phyloP scores from a whole-genome alignment of 2,888 invertebrate genomes.

The Philereme vetulata region DNA sequence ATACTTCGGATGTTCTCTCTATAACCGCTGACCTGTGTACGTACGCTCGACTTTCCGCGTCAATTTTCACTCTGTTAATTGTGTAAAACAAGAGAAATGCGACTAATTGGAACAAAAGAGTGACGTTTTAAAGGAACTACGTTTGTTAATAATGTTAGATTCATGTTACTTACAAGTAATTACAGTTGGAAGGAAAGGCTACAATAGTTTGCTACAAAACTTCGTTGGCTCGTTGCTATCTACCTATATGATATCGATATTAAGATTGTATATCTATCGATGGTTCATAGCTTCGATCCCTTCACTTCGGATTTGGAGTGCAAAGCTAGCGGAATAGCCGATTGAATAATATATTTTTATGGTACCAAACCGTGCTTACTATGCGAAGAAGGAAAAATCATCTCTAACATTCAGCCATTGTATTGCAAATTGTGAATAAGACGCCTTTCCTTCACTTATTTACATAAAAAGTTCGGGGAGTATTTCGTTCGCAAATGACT shows the following conservation, averaged over 20 bases:
- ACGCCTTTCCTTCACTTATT: slow-evolving; percentile 73
- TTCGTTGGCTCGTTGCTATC: not conserved
- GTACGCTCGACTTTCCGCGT: not conserved
- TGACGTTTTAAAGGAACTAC: too few relatives aligned
- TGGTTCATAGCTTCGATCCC: slow-evolving; percentile 68
- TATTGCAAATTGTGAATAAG: slow-evolving; percentile 80
- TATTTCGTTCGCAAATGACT: slow-evolving; percentile 74
- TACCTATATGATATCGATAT: too few relatives aligned
- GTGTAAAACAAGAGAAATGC: too few relatives aligned
- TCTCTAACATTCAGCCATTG: slow-evolving; percentile 77
- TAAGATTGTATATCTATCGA: slow-evolving; percentile 31
- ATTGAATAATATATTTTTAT: slow-evolving; percentile 83
- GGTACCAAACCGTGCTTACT: slow-evolving; percentile 73
- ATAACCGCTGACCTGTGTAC: slow-evolving; percentile 46
- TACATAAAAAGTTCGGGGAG: slow-evolving; percentile 74
- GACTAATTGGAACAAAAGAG: too few relatives aligned
- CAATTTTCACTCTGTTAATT: too few relatives aligned
- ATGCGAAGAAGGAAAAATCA: slow-evolving; percentile 79
- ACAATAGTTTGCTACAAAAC: not conserved
- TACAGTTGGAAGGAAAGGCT: too few relatives aligned
- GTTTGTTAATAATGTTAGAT: too few relatives aligned
- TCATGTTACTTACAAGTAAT: not conserved
- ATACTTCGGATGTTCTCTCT: slow-evolving; percentile 39
- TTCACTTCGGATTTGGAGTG: slow-evolving; percentile 68
- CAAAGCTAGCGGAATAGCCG: slow-evolving; percentile 72